A percentile compares a stretch with the other conserved stretches of the same genome.
These are phyloP conservation scores for Beris chalybata DNA, from an alignment of 2,888 invertebrate species.

Conservation along the genomic window DNA sequence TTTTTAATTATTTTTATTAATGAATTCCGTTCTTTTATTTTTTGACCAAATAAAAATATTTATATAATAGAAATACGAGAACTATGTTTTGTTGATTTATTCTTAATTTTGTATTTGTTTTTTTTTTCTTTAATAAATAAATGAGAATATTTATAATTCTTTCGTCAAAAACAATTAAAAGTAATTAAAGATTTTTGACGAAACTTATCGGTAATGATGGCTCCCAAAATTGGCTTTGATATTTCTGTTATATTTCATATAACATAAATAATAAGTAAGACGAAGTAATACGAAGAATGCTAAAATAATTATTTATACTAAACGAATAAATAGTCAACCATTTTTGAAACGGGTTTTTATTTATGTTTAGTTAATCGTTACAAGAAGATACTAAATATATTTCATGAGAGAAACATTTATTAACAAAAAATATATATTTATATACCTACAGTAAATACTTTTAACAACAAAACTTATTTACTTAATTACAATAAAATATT, in stretches of 20 bases:
- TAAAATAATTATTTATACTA: neutral
- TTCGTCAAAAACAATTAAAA: constrained; percentile 51
- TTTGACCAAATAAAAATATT: constrained; percentile 29
- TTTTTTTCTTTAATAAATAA: neutral
- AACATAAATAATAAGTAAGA: neutral
- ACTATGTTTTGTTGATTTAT: no score
- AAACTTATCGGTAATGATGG: constrained; percentile 58
- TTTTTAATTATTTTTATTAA: constrained; percentile 13
- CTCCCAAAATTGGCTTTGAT: constrained; percentile 52
- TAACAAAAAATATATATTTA: neutral
- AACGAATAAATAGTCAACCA: neutral
- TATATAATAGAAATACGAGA: no score
- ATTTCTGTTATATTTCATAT: neutral
- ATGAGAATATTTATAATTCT: constrained; percentile 50
- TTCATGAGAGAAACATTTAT: neutral
- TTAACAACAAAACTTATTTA: neutral
- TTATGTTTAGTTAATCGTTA: neutral
- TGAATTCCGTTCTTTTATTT: constrained; percentile 19
- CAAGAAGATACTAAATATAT: neutral
- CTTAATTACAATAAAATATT: neutral
- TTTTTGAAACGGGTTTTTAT: neutral
- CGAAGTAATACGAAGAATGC: neutral
- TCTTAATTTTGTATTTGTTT: no score
- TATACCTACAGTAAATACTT: neutral
- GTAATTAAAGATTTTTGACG: constrained; percentile 56